phyloP scores from a whole-genome alignment of 2,888 invertebrate genomes.

The Himalopsyche tibetana region DNA sequence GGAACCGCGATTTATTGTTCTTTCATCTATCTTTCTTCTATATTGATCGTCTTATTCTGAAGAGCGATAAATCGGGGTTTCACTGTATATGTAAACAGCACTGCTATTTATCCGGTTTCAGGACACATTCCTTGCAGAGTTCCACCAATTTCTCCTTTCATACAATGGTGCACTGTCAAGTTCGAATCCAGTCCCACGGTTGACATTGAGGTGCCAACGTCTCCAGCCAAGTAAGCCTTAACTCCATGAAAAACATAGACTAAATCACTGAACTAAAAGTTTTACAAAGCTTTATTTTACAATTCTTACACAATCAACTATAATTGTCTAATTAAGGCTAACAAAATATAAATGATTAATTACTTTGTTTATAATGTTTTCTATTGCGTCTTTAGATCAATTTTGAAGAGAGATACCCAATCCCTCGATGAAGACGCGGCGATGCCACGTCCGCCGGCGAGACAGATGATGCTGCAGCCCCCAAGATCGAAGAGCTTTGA shows the following conservation, averaged over 20 bases:
- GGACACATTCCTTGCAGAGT: constrained; percentile 70
- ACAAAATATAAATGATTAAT: too few species aligned
- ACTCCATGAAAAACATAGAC: too few species aligned
- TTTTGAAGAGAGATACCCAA: constrained; percentile 88
- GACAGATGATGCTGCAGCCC: constrained; percentile 67
- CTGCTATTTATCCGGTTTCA: constrained; percentile 65
- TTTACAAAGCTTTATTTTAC: too few species aligned
- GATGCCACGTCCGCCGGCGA: constrained; percentile 65
- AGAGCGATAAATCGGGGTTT: too few species aligned
- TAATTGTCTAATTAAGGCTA: too few species aligned
- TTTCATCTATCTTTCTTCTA: too few species aligned
- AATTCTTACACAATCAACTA: too few species aligned
- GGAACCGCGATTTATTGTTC: too few species aligned
- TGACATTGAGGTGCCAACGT: constrained; percentile 63
- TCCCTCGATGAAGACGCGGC: constrained; percentile 84
- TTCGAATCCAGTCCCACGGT: constrained; percentile 71
- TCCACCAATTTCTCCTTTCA: constrained; percentile 73
- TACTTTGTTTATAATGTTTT: too few species aligned
- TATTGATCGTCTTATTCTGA: too few species aligned
- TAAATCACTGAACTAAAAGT: too few species aligned
- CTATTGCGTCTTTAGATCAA: constrained; percentile 79
- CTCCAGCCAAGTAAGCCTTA: constrained; percentile 70
- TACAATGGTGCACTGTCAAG: constrained; percentile 72
- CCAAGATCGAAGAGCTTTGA: constrained; percentile 87
- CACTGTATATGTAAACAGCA: not conserved